Base-by-base conservation (phyloP, 2,113 vertebrate species). In the Brachyhypopomus occidentalis region DNA sequence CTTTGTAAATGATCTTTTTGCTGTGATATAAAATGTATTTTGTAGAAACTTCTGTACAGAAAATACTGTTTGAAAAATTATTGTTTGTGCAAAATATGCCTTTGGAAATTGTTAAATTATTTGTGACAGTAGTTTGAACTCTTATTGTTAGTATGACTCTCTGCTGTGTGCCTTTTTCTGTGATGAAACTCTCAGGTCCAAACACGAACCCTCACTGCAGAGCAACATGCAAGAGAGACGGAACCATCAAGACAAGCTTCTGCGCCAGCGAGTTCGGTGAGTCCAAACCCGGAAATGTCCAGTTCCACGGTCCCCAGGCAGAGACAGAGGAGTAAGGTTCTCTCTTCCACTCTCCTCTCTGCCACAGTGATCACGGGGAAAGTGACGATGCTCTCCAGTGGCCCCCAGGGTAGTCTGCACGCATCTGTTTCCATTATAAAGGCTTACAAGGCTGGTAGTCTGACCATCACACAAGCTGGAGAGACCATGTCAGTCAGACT, bases 201-300 rank as follows among this genome's bases (percentile, higher is more conserved):
- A 14, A 52, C 9, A 52, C 17, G n/a, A 92, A 92, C 75, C 90
- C 92, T 5, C 59, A 90, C n/a, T 95, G 94, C 80, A 76, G 62
- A 84, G 93, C 82, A 89, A 88, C 58, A 14, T 97, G 95, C 75
- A 93, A 90, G 56, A 88, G 94, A 83, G 87, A 83, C 0, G 95
- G 94, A 82, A 95, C 90, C 9, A 88, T 97, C 60, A 94, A 95
- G 87, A 87, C 63, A 76, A 94, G 94, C 83, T 96, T 95, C 89
- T 97, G 96, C 76, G 55, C 91, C 88, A 96, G 94, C 72, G 90
- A 94, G 85, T 95, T 96, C 79, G 96, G 96, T 97, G 87, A 92
- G 92, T 78, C 5, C 41, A 11, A 1, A 20, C 23, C 3, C 22
- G 8, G 8, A 1, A 1, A 11, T 9, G 19, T 5, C 11, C n/a